A percentile compares a stretch with the other conserved stretches of the same genome.
These are phyloP conservation scores for Globicephala melas DNA, from an alignment of 2,113 vertebrate species.

Conservation along the genomic window DNA sequence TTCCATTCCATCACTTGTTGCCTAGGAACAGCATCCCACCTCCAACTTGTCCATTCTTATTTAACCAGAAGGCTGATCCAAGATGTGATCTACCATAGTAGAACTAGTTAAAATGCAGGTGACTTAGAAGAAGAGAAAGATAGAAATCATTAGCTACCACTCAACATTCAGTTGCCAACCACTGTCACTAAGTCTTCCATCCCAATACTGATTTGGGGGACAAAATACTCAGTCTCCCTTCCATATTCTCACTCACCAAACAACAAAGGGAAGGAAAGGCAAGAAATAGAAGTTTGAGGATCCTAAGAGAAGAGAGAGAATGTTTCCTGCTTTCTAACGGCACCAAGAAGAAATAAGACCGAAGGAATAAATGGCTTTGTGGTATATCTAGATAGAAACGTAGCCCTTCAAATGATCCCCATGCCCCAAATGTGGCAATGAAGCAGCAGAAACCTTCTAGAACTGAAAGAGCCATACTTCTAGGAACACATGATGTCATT, in stretches of 20 bases:
- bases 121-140: neutral
- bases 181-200: neutral
- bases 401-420: neutral
- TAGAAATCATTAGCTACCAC: neutral
- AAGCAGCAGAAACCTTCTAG: neutral
- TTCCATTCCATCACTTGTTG: neutral
- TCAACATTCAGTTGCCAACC: neutral
- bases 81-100: neutral
- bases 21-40: neutral
- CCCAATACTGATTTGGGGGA: neutral
- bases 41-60: neutral
- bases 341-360: neutral
- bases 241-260: neutral
- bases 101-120: neutral
- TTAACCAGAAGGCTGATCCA: neutral
- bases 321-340: neutral
- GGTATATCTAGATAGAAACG: neutral
- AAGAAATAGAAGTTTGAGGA: neutral
- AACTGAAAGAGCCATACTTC: neutral
- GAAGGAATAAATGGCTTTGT: neutral
- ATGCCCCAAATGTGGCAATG: neutral
- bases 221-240: neutral
- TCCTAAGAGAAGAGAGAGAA: neutral
- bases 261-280: neutral
- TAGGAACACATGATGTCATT: neutral